Evolutionary conservation across 2,797 vertebrate genomes (phyloP).

Genomic region (Setipinna tenuifilis): DNA sequence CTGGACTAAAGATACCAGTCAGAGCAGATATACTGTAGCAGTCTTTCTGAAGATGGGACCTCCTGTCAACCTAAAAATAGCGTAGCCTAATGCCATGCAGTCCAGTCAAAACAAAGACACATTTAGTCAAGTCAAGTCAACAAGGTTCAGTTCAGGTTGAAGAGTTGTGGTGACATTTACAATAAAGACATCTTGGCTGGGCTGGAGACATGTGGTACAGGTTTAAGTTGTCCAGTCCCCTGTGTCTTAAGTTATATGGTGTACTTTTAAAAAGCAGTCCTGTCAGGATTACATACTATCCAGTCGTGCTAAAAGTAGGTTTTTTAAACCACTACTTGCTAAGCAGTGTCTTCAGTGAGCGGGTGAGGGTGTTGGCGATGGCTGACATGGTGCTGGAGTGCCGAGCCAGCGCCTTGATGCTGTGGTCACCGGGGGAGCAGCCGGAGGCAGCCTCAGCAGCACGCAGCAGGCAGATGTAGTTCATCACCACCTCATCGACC

Average conservation of each 20-base stretch:
- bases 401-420: conserved; percentile 89
- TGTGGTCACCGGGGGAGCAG: conserved; percentile 85
- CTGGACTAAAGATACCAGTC: conserved; percentile 19
- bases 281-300: neutral
- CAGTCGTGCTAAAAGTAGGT: neutral
- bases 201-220: neutral
- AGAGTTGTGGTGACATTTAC: neutral
- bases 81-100: conserved; percentile 39
- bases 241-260: neutral
- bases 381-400: conserved; percentile 97
- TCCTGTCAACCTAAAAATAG: conserved; percentile 32
- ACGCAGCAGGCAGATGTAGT: conserved; percentile 95
- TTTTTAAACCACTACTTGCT: conserved; percentile 80
- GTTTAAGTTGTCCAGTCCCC: neutral
- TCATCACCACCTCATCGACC: conserved; percentile 94
- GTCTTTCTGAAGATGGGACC: conserved; percentile 35
- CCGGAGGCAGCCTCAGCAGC: conserved; percentile 89
- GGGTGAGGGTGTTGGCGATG: conserved; percentile 95
- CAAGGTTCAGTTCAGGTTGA: conserved; percentile 19
- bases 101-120: conserved; percentile 45
- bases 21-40: conserved; percentile 46
- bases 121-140: conserved; percentile 46
- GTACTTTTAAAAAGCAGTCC: neutral
- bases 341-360: conserved; percentile 98
- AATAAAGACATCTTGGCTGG: neutral